These are phyloP conservation scores for Andinoacara biseriatus DNA, from an alignment of 2,113 vertebrate genomes.

Conservation along the genomic window DNA sequence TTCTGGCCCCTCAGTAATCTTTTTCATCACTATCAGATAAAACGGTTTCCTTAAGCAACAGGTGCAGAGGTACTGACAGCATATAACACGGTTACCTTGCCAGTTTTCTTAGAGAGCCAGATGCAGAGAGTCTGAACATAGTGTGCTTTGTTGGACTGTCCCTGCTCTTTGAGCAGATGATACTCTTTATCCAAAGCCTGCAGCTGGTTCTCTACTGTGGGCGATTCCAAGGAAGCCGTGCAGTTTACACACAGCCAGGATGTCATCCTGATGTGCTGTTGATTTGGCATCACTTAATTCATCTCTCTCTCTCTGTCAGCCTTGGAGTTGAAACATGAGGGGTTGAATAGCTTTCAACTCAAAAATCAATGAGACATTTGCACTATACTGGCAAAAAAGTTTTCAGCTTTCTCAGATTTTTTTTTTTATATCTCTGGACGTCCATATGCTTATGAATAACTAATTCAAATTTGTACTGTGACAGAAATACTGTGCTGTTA, in stretches of 20 bases:
- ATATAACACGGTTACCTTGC: slow-evolving; percentile 55
- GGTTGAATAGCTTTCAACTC: background rate
- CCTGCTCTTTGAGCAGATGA: slow-evolving; percentile 74
- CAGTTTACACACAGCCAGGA: slow-evolving; percentile 77
- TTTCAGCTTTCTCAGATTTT: background rate
- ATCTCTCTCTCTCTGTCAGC: slow-evolving; percentile 39
- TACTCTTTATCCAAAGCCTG: slow-evolving; percentile 77
- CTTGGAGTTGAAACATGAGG: slow-evolving; percentile 19
- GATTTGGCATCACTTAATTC: slow-evolving; percentile 67
- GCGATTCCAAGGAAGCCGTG: slow-evolving; percentile 67
- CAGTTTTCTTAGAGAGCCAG: slow-evolving; percentile 75
- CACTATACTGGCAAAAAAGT: background rate
- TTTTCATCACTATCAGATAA: background rate
- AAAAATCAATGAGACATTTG: background rate
- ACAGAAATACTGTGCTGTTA: background rate
- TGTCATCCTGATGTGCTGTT: slow-evolving; percentile 71
- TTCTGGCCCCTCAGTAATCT: background rate
- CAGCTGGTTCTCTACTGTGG: slow-evolving; percentile 73
- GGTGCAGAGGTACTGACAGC: background rate
- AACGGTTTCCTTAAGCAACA: background rate
- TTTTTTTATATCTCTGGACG: background rate
- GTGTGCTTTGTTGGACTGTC: slow-evolving; percentile 73
- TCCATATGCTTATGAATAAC: background rate
- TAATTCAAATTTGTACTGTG: fast-evolving
- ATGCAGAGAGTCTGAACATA: slow-evolving; percentile 76